Evolutionary conservation across 2,888 invertebrate genomes (phyloP).

Genomic region (Ormyrus nitidulus): DNA sequence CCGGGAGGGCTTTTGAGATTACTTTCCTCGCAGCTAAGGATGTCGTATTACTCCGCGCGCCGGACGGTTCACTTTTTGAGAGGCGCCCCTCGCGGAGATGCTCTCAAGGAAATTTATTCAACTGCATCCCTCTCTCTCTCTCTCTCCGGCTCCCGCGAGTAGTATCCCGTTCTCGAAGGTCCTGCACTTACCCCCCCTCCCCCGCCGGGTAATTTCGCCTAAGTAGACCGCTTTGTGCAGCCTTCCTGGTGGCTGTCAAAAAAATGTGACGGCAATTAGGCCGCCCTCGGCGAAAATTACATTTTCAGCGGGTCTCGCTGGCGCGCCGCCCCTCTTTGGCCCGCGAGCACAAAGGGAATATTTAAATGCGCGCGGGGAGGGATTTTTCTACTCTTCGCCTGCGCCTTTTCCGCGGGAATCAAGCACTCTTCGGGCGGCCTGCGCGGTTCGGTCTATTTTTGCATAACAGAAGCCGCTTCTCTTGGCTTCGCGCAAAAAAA

Average conservation of each 20-base stretch:
- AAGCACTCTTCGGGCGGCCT: background rate
- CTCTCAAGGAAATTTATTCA: constrained; percentile 54
- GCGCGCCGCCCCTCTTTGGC: too few relatives aligned
- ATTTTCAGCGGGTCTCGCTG: constrained; percentile 16
- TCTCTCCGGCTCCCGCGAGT: too few relatives aligned
- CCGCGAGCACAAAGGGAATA: too few relatives aligned
- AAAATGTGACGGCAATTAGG: constrained; percentile 53
- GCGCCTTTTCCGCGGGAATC: background rate
- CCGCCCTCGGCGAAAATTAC: constrained; percentile 37
- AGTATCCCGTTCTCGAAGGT: constrained; percentile 4
- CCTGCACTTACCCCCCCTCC: constrained; percentile 21
- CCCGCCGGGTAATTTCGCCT: constrained; percentile 40
- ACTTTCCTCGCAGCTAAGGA: constrained; percentile 29
- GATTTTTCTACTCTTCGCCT: background rate
- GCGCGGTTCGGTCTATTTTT: background rate
- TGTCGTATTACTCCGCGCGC: background rate
- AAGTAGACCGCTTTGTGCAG: constrained; percentile 48
- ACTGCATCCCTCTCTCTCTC: constrained; percentile 27
- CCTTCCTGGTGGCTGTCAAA: constrained; percentile 45
- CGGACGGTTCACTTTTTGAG: constrained; percentile 43
- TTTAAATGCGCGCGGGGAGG: background rate
- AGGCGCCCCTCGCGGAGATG: constrained; percentile 23
- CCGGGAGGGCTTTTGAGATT: constrained; percentile 43
- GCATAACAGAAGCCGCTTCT: background rate
- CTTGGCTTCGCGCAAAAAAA: too few relatives aligned